These are phyloP conservation scores for Sebastes elongatus DNA, from an alignment of 2,797 vertebrate genomes.

Conservation along the genomic window DNA sequence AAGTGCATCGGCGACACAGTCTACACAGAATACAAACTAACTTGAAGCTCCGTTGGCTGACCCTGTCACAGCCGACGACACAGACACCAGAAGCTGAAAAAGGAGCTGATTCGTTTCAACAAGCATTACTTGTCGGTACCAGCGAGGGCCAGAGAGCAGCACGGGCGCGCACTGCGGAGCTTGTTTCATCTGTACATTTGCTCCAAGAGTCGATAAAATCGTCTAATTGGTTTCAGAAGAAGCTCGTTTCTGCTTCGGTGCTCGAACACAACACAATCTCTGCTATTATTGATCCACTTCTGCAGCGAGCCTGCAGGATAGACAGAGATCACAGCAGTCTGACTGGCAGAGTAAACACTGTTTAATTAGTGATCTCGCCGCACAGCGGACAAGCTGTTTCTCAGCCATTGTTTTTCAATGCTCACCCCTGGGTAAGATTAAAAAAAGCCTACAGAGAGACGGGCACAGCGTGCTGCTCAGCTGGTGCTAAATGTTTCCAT, in stretches of 20 bases:
- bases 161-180: not conserved
- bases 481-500: not conserved
- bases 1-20: not conserved
- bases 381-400: not conserved
- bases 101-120: conserved; percentile 11
- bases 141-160: not conserved
- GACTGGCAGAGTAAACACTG: conserved; percentile 53
- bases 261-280: conserved; percentile 66
- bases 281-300: conserved; percentile 63
- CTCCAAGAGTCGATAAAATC: conserved; percentile 60
- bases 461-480: not conserved
- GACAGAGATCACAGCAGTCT: conserved; percentile 43
- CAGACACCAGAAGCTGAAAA: conserved; percentile 7
- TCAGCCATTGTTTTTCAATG: not conserved
- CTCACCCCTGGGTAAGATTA: not conserved
- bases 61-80: not conserved
- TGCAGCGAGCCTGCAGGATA: conserved; percentile 31
- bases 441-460: not conserved
- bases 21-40: conserved; percentile 31
- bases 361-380: conserved; percentile 54
- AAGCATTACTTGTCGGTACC: conserved; percentile 10
- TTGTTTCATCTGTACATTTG: conserved; percentile 39
- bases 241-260: conserved; percentile 38
- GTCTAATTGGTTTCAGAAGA: conserved; percentile 66
- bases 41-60: not conserved